These are phyloP conservation scores for Corythornis madagascariensis DNA, from an alignment of 2,113 vertebrate genomes.

Conservation along the genomic window DNA sequence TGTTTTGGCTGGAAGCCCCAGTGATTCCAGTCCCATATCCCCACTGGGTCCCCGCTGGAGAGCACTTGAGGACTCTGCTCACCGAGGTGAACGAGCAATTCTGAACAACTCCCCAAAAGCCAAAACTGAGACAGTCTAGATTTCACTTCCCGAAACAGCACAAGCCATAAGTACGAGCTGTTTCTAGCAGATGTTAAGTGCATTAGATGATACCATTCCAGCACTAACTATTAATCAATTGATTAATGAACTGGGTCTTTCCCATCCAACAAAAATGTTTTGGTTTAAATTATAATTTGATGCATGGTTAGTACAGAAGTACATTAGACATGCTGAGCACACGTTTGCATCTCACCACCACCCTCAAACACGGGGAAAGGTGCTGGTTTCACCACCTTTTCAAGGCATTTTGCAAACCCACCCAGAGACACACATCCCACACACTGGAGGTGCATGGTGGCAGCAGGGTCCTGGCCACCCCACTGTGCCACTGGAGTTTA, in stretches of 20 bases:
- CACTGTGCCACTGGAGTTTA: background rate
- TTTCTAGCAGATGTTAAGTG: constrained; percentile 30
- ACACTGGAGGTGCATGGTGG: accelerated
- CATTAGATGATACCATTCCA: background rate
- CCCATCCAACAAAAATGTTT: constrained; percentile 54
- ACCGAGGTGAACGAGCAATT: background rate
- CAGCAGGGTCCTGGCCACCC: background rate
- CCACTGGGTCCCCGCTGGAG: background rate
- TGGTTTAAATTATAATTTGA: constrained; percentile 44
- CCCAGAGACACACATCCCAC: background rate
- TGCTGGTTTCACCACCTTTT: background rate
- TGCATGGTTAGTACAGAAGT: background rate
- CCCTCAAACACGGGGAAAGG: background rate
- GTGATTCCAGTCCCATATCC: background rate
- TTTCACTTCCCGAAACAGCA: constrained; percentile 4
- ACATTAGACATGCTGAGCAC: background rate
- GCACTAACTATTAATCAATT: constrained; percentile 45
- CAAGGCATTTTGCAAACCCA: background rate
- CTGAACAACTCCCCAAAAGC: constrained; percentile 1
- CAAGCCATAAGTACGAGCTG: background rate
- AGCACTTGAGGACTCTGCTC: background rate
- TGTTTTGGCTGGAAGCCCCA: background rate
- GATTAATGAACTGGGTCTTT: constrained; percentile 60
- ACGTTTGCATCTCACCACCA: background rate
- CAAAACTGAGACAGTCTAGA: background rate